Base-by-base conservation (phyloP, 2,888 invertebrate genomes). In the Orthosia incerta region DNA sequence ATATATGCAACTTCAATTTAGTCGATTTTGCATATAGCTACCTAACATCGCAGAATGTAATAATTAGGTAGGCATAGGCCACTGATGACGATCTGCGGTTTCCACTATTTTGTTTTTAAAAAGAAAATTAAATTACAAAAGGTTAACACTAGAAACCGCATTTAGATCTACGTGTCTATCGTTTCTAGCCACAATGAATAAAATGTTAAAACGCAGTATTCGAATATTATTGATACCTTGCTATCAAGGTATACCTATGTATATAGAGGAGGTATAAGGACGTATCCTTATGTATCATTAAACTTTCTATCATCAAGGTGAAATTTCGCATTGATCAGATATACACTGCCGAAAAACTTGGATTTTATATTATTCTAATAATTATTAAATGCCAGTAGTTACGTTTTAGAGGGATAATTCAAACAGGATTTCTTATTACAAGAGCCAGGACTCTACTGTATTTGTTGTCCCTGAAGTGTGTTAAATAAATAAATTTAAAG, bases 301-400 rank as follows among this genome's bases (percentile, higher is more conserved):
- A 18, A 63, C 39, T 26, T 39, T 46, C 20, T 73, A 45, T 15
- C 11, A 71, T n/a, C 39, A 74, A 55, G 9, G 2, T 31, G 4
- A 55, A 15, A 26, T 20, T 20, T 55, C 26, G 18, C 5, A 46
- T 18, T 46, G 69, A 26, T 55, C 45, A 39, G 39, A 39, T 39
- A 9, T 39, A 39, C 39, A 39, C 39, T 9, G 39, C 39, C 39
- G 39, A 39, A 39, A 39, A 39, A 39, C 39, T 7, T 20, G 13
- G n/a, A 15, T 20, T 11, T 15, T 39, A 59, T 59, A n/a, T n/a
- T n/a, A 57, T 9, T 57, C 20, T 20, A n/a, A 13, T 9, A 7
- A n/a, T 57, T 3, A 57, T n/a, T 12, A 31, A 16, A 57, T 57
- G n/a, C 31, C n/a, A n/a, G n/a, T 18, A 18, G 18, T 50, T 9